phyloP scores from a whole-genome alignment of 2,113 vertebrate genomes.

The Chloebia gouldiae region DNA sequence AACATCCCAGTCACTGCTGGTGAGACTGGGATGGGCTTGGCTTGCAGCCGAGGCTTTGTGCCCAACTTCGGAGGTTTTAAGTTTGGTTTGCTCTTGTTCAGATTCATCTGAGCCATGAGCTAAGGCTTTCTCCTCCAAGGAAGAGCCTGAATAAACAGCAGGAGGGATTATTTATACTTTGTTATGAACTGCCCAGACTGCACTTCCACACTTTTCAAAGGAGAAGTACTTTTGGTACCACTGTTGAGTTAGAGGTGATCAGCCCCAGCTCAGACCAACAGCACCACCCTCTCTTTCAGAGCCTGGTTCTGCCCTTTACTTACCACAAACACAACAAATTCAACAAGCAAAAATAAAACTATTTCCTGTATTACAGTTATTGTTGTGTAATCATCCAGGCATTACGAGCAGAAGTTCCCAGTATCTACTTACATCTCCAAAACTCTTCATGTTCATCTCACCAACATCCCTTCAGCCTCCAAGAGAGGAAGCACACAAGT shows the following conservation, averaged over 20 bases:
- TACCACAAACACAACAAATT: background rate
- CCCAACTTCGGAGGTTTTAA: constrained; percentile 78
- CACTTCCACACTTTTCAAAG: background rate
- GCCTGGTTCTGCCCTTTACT: background rate
- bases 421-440: background rate
- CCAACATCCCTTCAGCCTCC: background rate
- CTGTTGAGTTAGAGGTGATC: background rate
- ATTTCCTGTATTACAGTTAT: background rate
- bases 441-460: background rate
- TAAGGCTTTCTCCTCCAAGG: constrained; percentile 91
- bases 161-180: constrained; percentile 68
- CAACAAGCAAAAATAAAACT: background rate
- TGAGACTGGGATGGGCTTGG: constrained; percentile 79
- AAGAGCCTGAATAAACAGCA: constrained; percentile 86
- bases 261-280: background rate
- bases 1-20: constrained; percentile 77
- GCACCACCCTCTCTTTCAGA: background rate
- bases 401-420: background rate
- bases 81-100: constrained; percentile 82
- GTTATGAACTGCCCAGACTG: background rate
- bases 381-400: background rate
- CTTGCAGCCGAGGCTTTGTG: constrained; percentile 74
- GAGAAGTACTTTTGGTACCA: background rate
- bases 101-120: constrained; percentile 82
- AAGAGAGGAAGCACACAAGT: background rate